Percentiles rank a stretch among this genome's conserved stretches.
These are phyloP conservation scores for Zonitis immaculata DNA, from an alignment of 2,888 invertebrate species.

Conservation along the genomic window DNA sequence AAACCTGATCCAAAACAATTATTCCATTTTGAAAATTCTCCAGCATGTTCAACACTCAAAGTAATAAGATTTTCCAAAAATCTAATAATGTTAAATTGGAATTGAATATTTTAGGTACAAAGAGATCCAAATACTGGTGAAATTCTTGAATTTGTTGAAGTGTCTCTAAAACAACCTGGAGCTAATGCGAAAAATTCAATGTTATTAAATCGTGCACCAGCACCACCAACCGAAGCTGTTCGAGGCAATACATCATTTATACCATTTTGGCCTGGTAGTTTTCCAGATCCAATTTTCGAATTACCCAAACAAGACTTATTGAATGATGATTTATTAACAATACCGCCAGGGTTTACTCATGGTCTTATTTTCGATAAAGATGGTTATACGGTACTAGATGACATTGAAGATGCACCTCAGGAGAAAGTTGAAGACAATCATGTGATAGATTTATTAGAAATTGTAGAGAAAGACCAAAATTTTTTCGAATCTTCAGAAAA, in stretches of 20 bases:
- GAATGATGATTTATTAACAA: constrained; percentile 34
- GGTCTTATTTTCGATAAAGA: constrained; percentile 57
- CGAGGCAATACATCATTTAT: constrained; percentile 74
- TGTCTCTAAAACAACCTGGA: constrained; percentile 55
- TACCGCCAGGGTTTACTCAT: constrained; percentile 65
- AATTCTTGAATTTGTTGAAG: constrained; percentile 65
- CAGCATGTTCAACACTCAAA: constrained; percentile 52
- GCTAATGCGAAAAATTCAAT: constrained; percentile 68
- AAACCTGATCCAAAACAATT: constrained; percentile 53
- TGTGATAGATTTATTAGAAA: constrained; percentile 56
- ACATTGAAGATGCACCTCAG: constrained; percentile 16
- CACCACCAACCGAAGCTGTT: constrained; percentile 64
- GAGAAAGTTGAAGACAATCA: constrained; percentile 30
- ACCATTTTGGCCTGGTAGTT: constrained; percentile 86
- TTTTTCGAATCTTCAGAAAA: constrained; percentile 49
- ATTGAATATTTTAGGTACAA: constrained; percentile 53
- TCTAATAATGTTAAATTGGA: constrained; percentile 5
- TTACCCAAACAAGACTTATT: constrained; percentile 45
- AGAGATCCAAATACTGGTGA: constrained; percentile 73
- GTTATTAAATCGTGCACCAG: constrained; percentile 75
- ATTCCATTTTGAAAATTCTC: constrained; percentile 51
- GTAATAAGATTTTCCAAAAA: no score
- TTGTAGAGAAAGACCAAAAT: constrained; percentile 58
- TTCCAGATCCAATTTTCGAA: constrained; percentile 53
- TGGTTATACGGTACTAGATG: constrained; percentile 49